Conservation (phyloP, 2,888 invertebrate genomes). For the Dascillus cervinus region DNA sequence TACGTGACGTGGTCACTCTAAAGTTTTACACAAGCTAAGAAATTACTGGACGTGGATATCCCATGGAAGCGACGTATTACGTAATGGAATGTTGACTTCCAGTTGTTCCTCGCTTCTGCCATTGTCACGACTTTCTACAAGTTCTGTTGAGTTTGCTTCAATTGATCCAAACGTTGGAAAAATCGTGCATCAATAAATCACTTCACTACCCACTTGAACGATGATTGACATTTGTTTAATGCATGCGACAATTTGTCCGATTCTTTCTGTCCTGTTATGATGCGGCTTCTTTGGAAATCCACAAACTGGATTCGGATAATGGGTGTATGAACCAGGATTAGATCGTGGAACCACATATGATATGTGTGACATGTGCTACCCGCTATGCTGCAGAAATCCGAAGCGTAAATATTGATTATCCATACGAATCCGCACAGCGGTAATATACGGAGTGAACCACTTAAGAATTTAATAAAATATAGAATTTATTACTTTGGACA, state of each 20-base stretch:
- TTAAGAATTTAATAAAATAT: conserved; percentile 12
- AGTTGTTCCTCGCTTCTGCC: conserved; percentile 11
- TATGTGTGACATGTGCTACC: conserved; percentile 11
- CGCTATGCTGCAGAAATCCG: conserved; percentile 11
- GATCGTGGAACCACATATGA: conserved; percentile 11
- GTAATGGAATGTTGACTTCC: conserved; percentile 12
- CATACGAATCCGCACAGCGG: conserved; percentile 13
- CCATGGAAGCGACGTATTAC: conserved; percentile 11
- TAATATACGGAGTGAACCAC: conserved; percentile 13
- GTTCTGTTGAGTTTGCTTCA: conserved; percentile 12
- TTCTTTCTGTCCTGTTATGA: conserved; percentile 1
- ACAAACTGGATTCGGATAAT: no score
- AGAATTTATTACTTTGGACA: conserved; percentile 10
- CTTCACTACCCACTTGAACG: no score
- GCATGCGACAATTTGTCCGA: no score
- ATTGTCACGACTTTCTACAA: conserved; percentile 13
- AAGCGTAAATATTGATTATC: conserved; percentile 13
- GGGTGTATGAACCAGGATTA: conserved; percentile 6
- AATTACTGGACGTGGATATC: conserved; percentile 12
- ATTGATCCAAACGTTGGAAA: no score
- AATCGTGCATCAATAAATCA: no score
- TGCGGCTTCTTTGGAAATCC: conserved; percentile 1
- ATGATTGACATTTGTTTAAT: no score
- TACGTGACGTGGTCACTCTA: no score
- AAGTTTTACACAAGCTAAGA: conserved; percentile 11